These are phyloP conservation scores for Proteles cristata DNA, from an alignment of 2,113 vertebrate species.

Conservation along the genomic window DNA sequence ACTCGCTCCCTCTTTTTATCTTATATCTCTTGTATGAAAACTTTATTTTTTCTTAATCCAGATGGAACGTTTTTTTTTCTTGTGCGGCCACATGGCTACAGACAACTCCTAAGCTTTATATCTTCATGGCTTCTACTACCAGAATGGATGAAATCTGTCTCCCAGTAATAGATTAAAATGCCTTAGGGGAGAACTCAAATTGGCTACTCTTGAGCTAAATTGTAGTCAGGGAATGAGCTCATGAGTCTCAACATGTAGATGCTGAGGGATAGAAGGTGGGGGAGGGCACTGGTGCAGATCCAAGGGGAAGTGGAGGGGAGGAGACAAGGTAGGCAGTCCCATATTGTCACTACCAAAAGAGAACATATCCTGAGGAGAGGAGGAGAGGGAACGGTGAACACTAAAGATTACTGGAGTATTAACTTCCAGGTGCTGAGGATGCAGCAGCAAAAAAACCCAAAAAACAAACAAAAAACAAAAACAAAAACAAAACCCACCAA, in stretches of 20 bases:
- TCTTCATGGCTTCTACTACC: not conserved
- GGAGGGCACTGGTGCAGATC: not conserved
- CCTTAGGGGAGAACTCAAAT: not conserved
- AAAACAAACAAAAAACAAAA: too few relatives aligned
- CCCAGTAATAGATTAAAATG: not conserved
- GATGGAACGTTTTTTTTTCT: not conserved
- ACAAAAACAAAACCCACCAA: not conserved
- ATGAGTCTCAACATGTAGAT: not conserved
- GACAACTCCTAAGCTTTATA: not conserved
- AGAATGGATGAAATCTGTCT: not conserved
- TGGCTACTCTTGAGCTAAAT: not conserved
- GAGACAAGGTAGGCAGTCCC: not conserved
- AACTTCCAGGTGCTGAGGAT: not conserved
- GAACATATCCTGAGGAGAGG: not conserved
- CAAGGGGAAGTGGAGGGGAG: not conserved
- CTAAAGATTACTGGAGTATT: not conserved
- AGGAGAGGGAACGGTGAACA: not conserved
- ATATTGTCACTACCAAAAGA: not conserved
- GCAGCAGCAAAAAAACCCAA: not conserved
- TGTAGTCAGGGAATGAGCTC: not conserved
- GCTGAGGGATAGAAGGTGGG: not conserved
- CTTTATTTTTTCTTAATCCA: not conserved
- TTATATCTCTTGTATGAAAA: not conserved
- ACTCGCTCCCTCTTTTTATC: not conserved
- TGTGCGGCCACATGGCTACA: not conserved